These are phyloP conservation scores for Diarsia dahlii DNA, from an alignment of 2,888 invertebrate species.

Conservation along the genomic window DNA sequence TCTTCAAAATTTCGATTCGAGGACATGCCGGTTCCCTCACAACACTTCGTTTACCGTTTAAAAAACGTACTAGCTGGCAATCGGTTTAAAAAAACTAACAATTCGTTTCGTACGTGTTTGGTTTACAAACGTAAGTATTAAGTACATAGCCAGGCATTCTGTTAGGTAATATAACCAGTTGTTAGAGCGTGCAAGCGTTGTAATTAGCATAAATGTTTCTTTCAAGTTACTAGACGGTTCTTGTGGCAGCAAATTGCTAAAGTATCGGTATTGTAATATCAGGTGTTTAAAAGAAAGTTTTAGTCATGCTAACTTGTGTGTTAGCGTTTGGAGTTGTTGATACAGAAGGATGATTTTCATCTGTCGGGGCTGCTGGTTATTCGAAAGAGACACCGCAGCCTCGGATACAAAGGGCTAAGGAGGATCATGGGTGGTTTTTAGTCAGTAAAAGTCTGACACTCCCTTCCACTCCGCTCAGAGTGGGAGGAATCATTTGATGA, in stretches of 20 bases:
- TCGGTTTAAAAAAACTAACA: conserved; percentile 2
- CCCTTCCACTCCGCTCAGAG: too few relatives aligned
- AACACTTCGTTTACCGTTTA: not conserved
- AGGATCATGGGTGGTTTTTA: too few relatives aligned
- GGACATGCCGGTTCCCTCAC: not conserved
- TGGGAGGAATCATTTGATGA: too few relatives aligned
- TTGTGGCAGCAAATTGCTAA: not conserved
- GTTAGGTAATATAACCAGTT: conserved; percentile 16
- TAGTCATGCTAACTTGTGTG: not conserved
- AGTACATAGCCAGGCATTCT: not conserved
- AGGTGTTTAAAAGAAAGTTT: conserved; percentile 3
- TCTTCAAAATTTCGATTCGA: not conserved
- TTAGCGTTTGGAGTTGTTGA: not conserved
- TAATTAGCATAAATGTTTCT: conserved; percentile 18
- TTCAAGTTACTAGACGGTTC: conserved; percentile 1
- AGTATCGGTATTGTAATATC: not conserved
- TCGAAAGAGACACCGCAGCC: too few relatives aligned
- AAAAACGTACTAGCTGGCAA: not conserved
- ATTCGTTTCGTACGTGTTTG: conserved; percentile 2
- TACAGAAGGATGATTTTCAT: not conserved
- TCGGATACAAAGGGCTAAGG: too few relatives aligned
- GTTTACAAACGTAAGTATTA: conserved; percentile 3
- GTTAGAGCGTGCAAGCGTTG: not conserved
- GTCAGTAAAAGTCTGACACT: too few relatives aligned
- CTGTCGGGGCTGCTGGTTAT: too few relatives aligned